Conservation (phyloP, 1,140 invertebrate species). For the Proctacanthus coquilletti region DNA sequence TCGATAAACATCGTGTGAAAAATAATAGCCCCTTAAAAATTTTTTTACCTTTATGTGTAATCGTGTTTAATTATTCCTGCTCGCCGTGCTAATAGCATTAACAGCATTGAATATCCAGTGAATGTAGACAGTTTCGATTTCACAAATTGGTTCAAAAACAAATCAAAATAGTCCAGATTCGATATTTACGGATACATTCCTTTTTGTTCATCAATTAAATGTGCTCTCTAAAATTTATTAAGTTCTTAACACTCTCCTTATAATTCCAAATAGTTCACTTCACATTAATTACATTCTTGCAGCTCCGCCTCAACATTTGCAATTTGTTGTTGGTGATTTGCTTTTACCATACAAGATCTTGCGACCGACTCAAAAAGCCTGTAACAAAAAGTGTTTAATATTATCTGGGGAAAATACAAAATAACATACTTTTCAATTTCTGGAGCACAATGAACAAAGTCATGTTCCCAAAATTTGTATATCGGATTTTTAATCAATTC, state of each 20-base stretch:
- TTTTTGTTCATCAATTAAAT: too few relatives aligned
- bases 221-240: too few relatives aligned
- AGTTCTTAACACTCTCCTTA: neutral
- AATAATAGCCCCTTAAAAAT: too few relatives aligned
- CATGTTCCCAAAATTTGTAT: constrained; percentile 99
- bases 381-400: constrained; percentile 21
- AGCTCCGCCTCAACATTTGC: constrained; percentile 22
- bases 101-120: too few relatives aligned
- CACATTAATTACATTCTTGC: constrained; percentile 12
- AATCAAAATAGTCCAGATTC: too few relatives aligned
- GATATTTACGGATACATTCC: too few relatives aligned
- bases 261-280: neutral
- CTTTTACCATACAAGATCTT: constrained; percentile 81
- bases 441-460: constrained; percentile 97
- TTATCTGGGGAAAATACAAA: constrained; percentile 2
- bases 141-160: too few relatives aligned
- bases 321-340: constrained; percentile 23
- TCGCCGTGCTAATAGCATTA: too few relatives aligned
- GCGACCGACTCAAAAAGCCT: constrained; percentile 88
- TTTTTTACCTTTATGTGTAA: too few relatives aligned
- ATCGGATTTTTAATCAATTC: constrained; percentile 96
- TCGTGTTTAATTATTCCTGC: too few relatives aligned
- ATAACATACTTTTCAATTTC: constrained; percentile 92
- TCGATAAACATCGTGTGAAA: too few relatives aligned
- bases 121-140: too few relatives aligned